These are phyloP conservation scores for Clusia tigrina DNA, from an alignment of 2,888 invertebrate species.

Conservation along the genomic window DNA sequence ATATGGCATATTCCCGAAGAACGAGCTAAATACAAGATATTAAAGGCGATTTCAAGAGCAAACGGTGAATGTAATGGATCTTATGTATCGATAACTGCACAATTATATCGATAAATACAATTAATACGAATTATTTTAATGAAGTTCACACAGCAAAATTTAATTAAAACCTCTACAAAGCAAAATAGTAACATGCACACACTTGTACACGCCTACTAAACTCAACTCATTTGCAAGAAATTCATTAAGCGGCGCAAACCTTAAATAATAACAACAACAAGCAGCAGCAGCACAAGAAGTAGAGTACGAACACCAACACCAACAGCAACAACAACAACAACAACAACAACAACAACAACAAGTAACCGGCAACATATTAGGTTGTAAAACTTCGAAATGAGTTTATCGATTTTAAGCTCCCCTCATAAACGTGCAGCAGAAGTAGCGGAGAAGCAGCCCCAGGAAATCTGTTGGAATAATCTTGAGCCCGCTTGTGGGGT, in stretches of 20 bases:
- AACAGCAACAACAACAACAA: background rate
- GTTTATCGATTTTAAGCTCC: conserved; percentile 55
- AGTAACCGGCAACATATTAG: conserved; percentile 23
- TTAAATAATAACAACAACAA: too few relatives aligned
- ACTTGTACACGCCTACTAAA: conserved; percentile 10
- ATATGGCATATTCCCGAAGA: too few relatives aligned
- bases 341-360: conserved; percentile 4
- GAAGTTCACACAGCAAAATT: background rate
- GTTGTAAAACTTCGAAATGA: conserved; percentile 53
- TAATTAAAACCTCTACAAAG: background rate
- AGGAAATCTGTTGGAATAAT: too few relatives aligned
- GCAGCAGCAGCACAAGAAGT: conserved; percentile 4
- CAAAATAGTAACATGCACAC: conserved; percentile 9
- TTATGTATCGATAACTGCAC: background rate
- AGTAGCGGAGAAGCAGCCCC: too few relatives aligned
- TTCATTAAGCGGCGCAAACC: conserved; percentile 21
- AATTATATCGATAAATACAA: background rate
- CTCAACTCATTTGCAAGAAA: conserved; percentile 25
- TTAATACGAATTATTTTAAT: conserved; percentile 1
- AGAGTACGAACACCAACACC: conserved; percentile 11
- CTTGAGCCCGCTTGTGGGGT: conserved; percentile 24
- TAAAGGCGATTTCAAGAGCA: too few relatives aligned
- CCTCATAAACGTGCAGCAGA: conserved; percentile 35
- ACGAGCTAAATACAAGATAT: too few relatives aligned
- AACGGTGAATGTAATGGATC: too few relatives aligned